phyloP scores from a whole-genome alignment of 2,888 invertebrate species.

The Rhogogaster chlorosoma region DNA sequence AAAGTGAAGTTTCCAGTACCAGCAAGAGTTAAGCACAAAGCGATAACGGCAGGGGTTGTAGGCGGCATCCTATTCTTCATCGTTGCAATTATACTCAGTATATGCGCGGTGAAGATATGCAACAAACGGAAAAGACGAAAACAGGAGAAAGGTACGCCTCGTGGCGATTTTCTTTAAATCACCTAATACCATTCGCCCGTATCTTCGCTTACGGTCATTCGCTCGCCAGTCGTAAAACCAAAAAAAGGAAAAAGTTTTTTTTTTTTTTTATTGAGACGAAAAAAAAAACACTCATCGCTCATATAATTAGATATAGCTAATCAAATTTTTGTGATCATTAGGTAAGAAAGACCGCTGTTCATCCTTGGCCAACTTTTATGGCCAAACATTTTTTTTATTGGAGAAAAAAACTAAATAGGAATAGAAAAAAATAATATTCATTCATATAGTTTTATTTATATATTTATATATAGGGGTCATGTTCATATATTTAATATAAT shows the following conservation, averaged over 20 bases:
- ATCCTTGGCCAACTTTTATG: background rate
- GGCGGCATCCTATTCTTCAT: conserved; percentile 98
- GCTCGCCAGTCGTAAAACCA: conserved; percentile 25
- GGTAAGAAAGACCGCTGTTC: background rate
- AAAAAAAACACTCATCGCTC: background rate
- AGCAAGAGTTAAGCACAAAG: conserved; percentile 95
- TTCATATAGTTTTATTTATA: too few relatives aligned
- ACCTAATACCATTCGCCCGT: conserved; percentile 33
- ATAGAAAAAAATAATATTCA: background rate
- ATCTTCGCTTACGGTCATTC: conserved; percentile 48
- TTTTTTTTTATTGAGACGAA: background rate
- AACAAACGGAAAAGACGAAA: conserved; percentile 97
- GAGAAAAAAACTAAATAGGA: background rate
- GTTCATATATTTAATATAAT: background rate
- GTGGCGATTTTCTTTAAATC: conserved; percentile 12
- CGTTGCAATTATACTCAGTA: conserved; percentile 97
- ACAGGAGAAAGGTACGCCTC: conserved; percentile 95
- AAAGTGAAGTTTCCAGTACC: conserved; percentile 94
- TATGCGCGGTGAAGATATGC: conserved; percentile 98
- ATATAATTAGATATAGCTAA: background rate
- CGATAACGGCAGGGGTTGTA: conserved; percentile 97
- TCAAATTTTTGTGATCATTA: background rate
- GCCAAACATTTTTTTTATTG: background rate
- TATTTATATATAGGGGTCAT: background rate
- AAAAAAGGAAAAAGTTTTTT: background rate